Percentiles rank a stretch among this genome's conserved stretches.
Conservation (phyloP, 2,888 invertebrate genomes). For the Anthrax anthrax region DNA sequence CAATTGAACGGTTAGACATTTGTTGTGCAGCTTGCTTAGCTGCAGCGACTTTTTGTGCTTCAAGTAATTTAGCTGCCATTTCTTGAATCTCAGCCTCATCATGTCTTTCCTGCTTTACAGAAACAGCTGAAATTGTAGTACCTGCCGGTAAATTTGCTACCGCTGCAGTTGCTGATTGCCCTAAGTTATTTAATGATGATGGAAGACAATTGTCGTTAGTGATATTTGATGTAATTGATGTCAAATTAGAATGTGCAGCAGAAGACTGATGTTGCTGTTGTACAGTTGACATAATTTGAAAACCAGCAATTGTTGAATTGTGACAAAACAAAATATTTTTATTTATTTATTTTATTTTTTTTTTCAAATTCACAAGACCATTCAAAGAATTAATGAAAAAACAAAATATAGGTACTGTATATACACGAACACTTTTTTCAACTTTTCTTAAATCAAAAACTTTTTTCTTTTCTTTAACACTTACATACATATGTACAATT, state of each 20-base stretch:
- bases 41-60: conserved; percentile 58
- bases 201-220: background rate
- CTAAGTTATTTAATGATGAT: background rate
- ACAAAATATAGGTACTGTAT: no score
- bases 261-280: background rate
- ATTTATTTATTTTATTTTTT: no score
- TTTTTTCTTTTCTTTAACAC: no score
- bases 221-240: background rate
- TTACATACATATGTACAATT: no score
- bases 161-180: background rate
- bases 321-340: no score
- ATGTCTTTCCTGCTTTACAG: conserved; percentile 32
- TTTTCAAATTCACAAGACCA: no score
- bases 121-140: conserved; percentile 7
- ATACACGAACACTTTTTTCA: no score
- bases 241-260: background rate
- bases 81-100: conserved; percentile 81
- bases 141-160: conserved; percentile 1
- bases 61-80: conserved; percentile 74
- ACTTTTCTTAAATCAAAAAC: no score
- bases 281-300: background rate
- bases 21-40: conserved; percentile 19
- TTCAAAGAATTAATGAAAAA: no score
- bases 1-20: background rate
- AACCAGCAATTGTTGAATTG: no score